Conservation (phyloP, 2,797 vertebrate genomes). For the Epinephelus awoara region DNA sequence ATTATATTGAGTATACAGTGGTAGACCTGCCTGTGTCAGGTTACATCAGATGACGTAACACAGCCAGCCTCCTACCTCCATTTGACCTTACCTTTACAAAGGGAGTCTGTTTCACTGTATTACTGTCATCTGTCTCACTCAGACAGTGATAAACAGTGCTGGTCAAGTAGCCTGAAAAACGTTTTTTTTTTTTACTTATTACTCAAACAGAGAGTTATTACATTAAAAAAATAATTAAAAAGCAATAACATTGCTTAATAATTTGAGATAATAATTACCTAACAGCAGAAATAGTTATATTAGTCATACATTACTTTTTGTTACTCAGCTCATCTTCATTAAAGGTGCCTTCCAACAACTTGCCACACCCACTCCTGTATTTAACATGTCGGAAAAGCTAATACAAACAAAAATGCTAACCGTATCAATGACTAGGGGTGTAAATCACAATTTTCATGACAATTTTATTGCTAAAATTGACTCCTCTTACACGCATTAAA, state of each 20-base stretch:
- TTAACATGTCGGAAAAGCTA: background rate
- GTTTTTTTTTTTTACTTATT: background rate
- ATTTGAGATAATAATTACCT: background rate
- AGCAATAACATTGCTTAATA: background rate
- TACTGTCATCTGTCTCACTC: slow-evolving; percentile 33
- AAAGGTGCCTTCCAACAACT: background rate
- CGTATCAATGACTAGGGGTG: no score
- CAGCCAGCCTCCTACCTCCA: slow-evolving; percentile 44
- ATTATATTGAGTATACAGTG: slow-evolving; percentile 23
- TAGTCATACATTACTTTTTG: no score
- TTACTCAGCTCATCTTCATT: background rate
- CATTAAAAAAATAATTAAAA: background rate
- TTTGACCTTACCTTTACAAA: slow-evolving; percentile 62
- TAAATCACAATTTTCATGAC: no score
- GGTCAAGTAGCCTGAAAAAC: background rate
- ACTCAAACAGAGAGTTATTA: background rate
- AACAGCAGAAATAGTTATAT: background rate
- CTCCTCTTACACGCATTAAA: no score
- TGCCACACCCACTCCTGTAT: background rate
- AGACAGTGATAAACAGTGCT: slow-evolving; percentile 16
- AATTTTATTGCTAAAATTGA: no score
- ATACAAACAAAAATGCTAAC: no score
- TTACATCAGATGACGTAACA: slow-evolving; percentile 59
- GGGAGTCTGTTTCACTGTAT: slow-evolving; percentile 34
- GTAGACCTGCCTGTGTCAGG: slow-evolving; percentile 42